These are phyloP conservation scores for Oegoconia quadripuncta DNA, from an alignment of 2,888 invertebrate species.

Conservation along the genomic window DNA sequence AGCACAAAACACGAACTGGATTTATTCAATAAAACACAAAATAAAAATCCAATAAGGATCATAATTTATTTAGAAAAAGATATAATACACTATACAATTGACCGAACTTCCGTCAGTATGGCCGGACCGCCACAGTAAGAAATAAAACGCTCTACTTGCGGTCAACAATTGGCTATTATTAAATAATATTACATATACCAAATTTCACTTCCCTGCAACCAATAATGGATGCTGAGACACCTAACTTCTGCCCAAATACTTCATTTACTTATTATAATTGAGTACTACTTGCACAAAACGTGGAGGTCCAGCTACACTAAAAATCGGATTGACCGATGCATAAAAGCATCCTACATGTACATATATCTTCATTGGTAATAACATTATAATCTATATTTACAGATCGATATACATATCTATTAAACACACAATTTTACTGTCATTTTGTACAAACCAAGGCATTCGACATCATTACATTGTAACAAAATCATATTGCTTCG, in stretches of 20 bases:
- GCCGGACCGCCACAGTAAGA: slow-evolving; percentile 36
- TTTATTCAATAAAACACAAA: slow-evolving; percentile 9
- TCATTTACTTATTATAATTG: too few relatives aligned
- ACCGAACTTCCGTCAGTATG: slow-evolving; percentile 57
- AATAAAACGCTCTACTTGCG: too few relatives aligned
- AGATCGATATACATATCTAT: too few relatives aligned
- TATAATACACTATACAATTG: slow-evolving; percentile 77
- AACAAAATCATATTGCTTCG: slow-evolving; percentile 36
- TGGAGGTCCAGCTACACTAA: slow-evolving; percentile 35
- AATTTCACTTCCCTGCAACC: too few relatives aligned
- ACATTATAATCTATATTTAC: slow-evolving; percentile 44
- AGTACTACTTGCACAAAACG: slow-evolving; percentile 17
- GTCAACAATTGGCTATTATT: too few relatives aligned
- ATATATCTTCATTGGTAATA: slow-evolving; percentile 61
- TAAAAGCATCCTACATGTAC: slow-evolving; percentile 47
- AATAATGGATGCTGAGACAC: too few relatives aligned
- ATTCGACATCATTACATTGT: slow-evolving; percentile 20
- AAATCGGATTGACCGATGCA: slow-evolving; percentile 48
- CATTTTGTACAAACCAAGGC: slow-evolving; percentile 38
- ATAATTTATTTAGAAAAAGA: slow-evolving; percentile 74
- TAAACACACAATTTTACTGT: slow-evolving; percentile 38
- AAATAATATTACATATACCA: too few relatives aligned
- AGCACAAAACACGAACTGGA: too few relatives aligned
- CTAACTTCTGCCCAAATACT: too few relatives aligned
- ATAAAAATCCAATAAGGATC: slow-evolving; percentile 72